Evolutionary conservation across 2,113 vertebrate genomes (phyloP), one percentile per base, ranked within the genome.

Genomic region (Artemisiospiza belli): DNA sequence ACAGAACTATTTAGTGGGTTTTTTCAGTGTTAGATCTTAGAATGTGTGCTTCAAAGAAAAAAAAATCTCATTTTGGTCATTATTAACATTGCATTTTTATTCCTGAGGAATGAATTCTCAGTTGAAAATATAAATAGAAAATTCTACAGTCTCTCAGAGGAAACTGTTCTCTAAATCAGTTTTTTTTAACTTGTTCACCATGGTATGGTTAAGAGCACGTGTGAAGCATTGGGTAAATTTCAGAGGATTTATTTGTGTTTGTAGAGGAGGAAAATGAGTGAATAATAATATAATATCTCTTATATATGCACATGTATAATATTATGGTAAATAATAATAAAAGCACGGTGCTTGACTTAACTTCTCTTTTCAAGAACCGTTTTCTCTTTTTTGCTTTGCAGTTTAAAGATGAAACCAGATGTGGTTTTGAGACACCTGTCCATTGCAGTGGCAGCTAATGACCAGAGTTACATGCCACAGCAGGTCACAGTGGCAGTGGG

Each of bases 401-500:
- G 99, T 89, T 98, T 99, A 83, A 99, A 99, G 97, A 98, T 99
- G 98, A 99, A 99, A 81, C 98, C 99, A 33, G 99, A 99, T 43
- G 98, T 99, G 61, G 98, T 99, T 68, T 95, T 99, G 92, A 98
- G 99, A 70, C 99, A 99, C 39, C 94, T 99, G 84, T 99, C 99
- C 72, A 99, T 99, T 28, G 99, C 99, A 0, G 99, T 99, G 90
- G 98, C 99, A 12, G 98, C 99, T 19, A 99, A 97, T 4, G 99
- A 99, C 98, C 99, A 99, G 98, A 99, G 99, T 95, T 99, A 99
- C 97, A 99, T 99, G 99, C 99, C 99, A 22, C 99, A 99, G 98
- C 98, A 99, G 86, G 99, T 99, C 28, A 99, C 99, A 0, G 98
- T 99, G 15, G 98, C 99, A 2, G 99, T 99, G 85, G 99, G 99